Base-by-base conservation (phyloP, 30 jellyfish, hydroid and myxozoan genomes). In the Aurelia aurita complex sp. Pacific region DNA sequence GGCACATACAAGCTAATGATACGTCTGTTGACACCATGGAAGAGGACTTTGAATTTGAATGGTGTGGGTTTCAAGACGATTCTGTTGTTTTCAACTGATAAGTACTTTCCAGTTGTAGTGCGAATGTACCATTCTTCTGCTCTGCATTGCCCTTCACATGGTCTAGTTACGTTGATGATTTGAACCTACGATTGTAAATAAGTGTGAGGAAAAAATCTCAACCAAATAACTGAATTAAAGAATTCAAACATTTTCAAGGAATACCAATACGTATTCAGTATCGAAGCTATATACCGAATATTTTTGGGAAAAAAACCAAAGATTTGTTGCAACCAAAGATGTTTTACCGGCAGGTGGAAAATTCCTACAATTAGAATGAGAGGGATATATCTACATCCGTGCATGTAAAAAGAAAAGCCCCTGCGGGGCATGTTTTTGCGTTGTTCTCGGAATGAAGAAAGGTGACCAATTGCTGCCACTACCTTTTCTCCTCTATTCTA, bases 1-100 rank as follows among this genome's bases (percentile, higher is more conserved):
- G 89, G 89, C 10, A 76, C 95, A 42, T 74, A 85, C 79, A 85
- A 55, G 65, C 95, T 74, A 76, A 85, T 85, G 77, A 74, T 65
- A 18, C 86, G 71, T 38, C 95, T 43, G 88, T 85, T 74, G 17
- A 38, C 77, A 4, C 95, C 95, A 38, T 85, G 88, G 84, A 85
- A 85, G 52, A 76, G 32, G 62, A 85, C 95, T 67, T 76, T 74
- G 88, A 85, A 85, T 64, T 60, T 85, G 67, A 66, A 62, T 32
- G 95, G 95, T 77, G 77, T 62, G 14, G 68, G 67, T 32, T 43
- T 66, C 71, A 85, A 35, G 53, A 76, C 95, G 17, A 85, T 35
- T 17, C 16, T 74, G 64, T 69, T 69, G 55, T 69, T 77, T 66
- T 76, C 71, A 23, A 85, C 86, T 6, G 86, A 52, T 71, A 85